Conservation (phyloP, 2,113 vertebrate species). For the Leucopternis melanops region DNA sequence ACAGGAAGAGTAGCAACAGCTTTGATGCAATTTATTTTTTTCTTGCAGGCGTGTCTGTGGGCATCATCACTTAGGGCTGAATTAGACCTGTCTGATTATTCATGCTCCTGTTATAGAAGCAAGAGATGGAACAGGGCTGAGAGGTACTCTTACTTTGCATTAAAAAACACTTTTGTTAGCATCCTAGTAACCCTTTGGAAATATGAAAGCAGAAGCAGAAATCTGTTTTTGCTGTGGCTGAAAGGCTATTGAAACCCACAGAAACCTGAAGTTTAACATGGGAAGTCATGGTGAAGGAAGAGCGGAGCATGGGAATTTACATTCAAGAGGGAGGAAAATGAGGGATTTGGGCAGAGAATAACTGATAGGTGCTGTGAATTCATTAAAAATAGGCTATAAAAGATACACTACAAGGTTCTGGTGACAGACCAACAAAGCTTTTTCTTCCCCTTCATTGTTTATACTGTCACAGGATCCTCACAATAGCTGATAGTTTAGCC, state of each 20-base stretch:
- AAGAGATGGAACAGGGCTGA: neutral
- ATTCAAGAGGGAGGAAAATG: constrained; percentile 27
- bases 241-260: neutral
- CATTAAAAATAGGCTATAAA: constrained; percentile 46
- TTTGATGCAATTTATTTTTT: neutral
- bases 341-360: constrained; percentile 39
- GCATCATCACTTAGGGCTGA: neutral
- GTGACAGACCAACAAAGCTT: constrained; percentile 61
- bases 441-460: constrained; percentile 50
- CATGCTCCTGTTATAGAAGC: neutral
- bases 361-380: constrained; percentile 47
- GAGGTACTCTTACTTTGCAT: neutral
- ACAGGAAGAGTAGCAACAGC: neutral
- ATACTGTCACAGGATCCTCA: constrained; percentile 44
- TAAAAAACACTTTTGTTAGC: neutral
- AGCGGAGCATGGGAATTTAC: constrained; percentile 43
- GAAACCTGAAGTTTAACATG: neutral
- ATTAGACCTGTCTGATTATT: neutral
- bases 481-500: constrained; percentile 53
- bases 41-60: neutral
- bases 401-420: constrained; percentile 42
- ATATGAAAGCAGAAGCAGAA: neutral
- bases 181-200: neutral
- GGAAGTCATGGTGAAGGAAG: constrained; percentile 55
- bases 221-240: neutral